Evolutionary conservation across 2,113 vertebrate species (phyloP), one percentile per base, ranked within the genome.

Genomic region (Thunnus maccoyii): DNA sequence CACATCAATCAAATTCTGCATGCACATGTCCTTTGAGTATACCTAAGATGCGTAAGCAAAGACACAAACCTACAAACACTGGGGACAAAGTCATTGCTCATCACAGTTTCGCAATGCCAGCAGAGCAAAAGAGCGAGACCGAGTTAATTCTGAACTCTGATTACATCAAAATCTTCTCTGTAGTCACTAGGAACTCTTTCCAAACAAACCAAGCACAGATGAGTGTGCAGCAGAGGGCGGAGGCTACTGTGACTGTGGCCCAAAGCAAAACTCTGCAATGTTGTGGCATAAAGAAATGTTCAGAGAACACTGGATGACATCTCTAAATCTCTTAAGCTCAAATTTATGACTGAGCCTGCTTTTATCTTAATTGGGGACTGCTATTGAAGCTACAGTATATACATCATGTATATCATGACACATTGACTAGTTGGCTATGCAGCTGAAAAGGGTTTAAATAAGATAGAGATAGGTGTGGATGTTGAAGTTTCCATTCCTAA

Each of bases 1-100:
- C 63, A 84, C 79, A 86, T 91, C 82, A 75, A 82, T 92, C 89
- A 86, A 76, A 67, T 48, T 74, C 46, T 61, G 78, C 77, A 52
- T 78, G 80, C 72, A 85, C 50, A 61, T 10, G 20, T 81, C 64
- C 46, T 71, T 27, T 50, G 70, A 71, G 76, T 86, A 76, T 70
- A 78, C 60, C 63, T 77, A 78, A 44, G 67, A 80, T 76, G 78
- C 25, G 6, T 83, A 86, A 85, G 79, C 86, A 87, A 67, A 84
- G 69, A 83, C 54, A 65, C n/a, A 84, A 72, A 79, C 1, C 41
- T 48, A 72, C 76, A 93, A 81, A 90, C 76, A 84, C 3, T 52
- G 22, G 41, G 63, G 71, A 72, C 70, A 25, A 79, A 83, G 63
- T 61, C 20, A 72, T 44, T 55, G 66, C 69, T 72, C 80, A 79